These are phyloP conservation scores for Lasioglossum albipes DNA, from an alignment of 1,140 invertebrate genomes.

Conservation along the genomic window DNA sequence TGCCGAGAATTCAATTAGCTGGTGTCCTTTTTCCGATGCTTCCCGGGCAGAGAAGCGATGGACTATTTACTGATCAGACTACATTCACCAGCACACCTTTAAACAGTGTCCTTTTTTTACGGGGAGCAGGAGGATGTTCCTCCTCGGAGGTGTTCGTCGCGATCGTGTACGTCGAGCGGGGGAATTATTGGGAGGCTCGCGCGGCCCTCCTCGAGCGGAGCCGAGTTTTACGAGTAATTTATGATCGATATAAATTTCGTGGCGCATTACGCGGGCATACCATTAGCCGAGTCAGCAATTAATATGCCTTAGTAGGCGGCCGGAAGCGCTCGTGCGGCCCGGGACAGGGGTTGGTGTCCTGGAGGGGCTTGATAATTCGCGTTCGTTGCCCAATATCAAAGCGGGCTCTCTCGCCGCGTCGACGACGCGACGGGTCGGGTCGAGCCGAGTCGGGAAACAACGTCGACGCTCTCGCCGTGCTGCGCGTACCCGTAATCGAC, in stretches of 20 bases:
- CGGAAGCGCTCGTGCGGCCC: slow-evolving; percentile 1
- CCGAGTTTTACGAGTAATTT: slow-evolving; percentile 51
- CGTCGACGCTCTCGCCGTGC: not conserved
- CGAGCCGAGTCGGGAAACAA: not conserved
- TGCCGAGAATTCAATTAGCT: no score
- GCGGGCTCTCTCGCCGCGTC: not conserved
- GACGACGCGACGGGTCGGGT: no score
- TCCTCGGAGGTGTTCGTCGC: no score
- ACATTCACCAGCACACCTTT: no score
- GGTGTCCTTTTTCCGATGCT: no score
- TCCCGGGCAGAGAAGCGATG: no score
- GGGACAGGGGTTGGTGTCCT: not conserved
- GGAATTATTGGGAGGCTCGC: slow-evolving; percentile 11
- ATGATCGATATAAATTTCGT: slow-evolving; percentile 57
- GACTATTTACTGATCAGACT: no score
- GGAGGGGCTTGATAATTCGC: not conserved
- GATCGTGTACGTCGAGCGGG: no score
- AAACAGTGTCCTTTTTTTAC: no score
- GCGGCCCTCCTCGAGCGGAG: not conserved
- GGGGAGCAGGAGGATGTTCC: no score
- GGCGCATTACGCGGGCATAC: slow-evolving; percentile 45
- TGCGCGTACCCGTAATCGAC: no score
- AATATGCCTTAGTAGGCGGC: slow-evolving; percentile 50
- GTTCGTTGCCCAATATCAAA: not conserved
- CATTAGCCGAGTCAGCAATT: slow-evolving; percentile 60